phyloP scores from a whole-genome alignment of 2,113 vertebrate genomes.

The Sphaerodactylus townsendi region DNA sequence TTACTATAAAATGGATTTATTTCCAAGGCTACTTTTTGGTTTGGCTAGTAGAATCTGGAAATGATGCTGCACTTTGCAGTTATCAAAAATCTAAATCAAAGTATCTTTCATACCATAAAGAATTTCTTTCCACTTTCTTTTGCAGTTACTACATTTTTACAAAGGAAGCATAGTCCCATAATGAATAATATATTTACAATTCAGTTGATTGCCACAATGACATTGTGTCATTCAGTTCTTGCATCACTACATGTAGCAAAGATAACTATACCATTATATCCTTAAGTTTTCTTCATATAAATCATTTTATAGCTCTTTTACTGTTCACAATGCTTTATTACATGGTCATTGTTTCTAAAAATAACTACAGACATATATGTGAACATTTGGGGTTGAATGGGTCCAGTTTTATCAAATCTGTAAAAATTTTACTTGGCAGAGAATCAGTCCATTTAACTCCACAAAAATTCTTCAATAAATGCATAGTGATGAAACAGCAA shows the following conservation, averaged over 20 bases:
- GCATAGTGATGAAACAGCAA: too few relatives aligned
- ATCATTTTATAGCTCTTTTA: not conserved
- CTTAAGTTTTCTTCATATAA: not conserved
- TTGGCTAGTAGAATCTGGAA: constrained; percentile 19
- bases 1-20: constrained; percentile 23
- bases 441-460: not conserved
- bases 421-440: not conserved
- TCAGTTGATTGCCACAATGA: constrained; percentile 15
- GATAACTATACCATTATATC: not conserved
- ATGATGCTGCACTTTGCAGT: constrained; percentile 11
- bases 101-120: constrained; percentile 6
- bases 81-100: constrained; percentile 28
- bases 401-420: not conserved
- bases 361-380: not conserved
- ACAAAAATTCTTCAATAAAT: not conserved
- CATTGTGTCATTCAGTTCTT: constrained; percentile 26
- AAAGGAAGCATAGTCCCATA: not conserved
- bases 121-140: not conserved
- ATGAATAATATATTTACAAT: constrained; percentile 5
- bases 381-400: not conserved
- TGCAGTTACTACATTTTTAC: not conserved
- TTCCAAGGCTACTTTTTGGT: constrained; percentile 11
- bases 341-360: not conserved
- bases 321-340: not conserved
- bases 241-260: constrained; percentile 12